Conservation (phyloP, 2,888 invertebrate species). For the Apodemia mormo region DNA sequence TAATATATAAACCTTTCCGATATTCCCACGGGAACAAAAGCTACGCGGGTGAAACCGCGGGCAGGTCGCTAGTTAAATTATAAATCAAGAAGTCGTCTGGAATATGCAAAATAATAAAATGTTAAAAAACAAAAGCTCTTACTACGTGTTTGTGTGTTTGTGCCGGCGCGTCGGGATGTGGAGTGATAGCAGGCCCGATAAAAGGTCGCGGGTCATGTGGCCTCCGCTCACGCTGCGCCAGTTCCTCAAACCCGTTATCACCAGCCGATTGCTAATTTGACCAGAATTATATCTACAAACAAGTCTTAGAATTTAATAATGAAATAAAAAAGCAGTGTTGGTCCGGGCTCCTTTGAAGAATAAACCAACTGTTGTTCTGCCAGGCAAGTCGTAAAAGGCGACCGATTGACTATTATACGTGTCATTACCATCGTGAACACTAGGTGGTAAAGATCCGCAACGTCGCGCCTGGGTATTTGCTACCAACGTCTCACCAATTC, state of each 20-base stretch:
- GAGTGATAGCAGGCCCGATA: constrained; percentile 29
- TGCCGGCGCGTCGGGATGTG: constrained; percentile 24
- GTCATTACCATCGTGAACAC: not conserved
- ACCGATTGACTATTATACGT: not conserved
- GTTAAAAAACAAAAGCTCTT: constrained; percentile 17
- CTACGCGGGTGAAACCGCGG: no score
- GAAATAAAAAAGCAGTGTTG: not conserved
- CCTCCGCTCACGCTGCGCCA: not conserved
- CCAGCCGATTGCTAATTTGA: not conserved
- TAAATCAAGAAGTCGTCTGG: not conserved
- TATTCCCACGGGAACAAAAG: no score
- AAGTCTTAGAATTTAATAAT: not conserved
- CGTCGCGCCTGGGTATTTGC: no score
- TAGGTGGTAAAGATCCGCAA: no score
- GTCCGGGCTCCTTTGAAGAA: no score
- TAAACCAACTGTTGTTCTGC: not conserved
- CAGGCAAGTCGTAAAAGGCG: not conserved
- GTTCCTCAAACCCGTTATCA: constrained; percentile 13
- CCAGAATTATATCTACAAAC: not conserved
- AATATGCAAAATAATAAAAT: not conserved
- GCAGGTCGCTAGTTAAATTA: no score
- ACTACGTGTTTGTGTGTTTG: constrained; percentile 25
- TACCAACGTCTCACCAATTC: no score
- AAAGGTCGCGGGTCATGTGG: constrained; percentile 32
- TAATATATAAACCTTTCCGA: no score